Evolutionary conservation across 2,888 invertebrate genomes (phyloP).

Genomic region (Alcis repandata): DNA sequence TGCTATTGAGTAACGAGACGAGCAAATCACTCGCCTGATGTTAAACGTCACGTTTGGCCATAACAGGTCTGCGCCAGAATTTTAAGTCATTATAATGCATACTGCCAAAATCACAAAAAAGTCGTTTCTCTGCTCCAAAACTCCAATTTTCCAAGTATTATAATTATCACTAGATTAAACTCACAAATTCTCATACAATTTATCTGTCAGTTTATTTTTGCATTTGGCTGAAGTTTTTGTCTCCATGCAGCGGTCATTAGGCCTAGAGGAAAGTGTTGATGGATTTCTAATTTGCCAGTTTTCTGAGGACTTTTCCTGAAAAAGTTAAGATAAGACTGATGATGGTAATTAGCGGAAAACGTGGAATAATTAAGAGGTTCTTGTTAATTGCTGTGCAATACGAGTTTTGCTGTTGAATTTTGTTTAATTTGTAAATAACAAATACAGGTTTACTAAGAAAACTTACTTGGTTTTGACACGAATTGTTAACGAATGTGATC

Average conservation of each 20-base stretch:
- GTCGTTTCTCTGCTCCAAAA: constrained; percentile 46
- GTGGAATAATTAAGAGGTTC: constrained; percentile 19
- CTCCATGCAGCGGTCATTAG: constrained; percentile 30
- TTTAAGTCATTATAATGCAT: too few species aligned
- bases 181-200: constrained; percentile 59
- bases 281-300: constrained; percentile 38
- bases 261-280: constrained; percentile 36
- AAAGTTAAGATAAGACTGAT: constrained; percentile 26
- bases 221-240: constrained; percentile 33
- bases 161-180: constrained; percentile 63
- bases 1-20: too few species aligned
- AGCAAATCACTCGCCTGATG: too few species aligned
- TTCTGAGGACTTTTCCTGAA: constrained; percentile 27
- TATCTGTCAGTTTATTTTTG: constrained; percentile 48
- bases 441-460: too few species aligned
- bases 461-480: too few species aligned
- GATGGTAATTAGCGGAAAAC: constrained; percentile 23
- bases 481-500: too few species aligned
- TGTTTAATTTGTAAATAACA: too few species aligned
- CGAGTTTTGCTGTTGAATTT: not conserved
- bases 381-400: not conserved
- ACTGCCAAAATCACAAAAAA: not conserved
- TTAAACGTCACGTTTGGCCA: too few species aligned
- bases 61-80: too few species aligned
- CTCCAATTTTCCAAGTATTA: too few species aligned